Base-by-base conservation (phyloP, 2,113 vertebrate genomes). In the Osmerus mordax region DNA sequence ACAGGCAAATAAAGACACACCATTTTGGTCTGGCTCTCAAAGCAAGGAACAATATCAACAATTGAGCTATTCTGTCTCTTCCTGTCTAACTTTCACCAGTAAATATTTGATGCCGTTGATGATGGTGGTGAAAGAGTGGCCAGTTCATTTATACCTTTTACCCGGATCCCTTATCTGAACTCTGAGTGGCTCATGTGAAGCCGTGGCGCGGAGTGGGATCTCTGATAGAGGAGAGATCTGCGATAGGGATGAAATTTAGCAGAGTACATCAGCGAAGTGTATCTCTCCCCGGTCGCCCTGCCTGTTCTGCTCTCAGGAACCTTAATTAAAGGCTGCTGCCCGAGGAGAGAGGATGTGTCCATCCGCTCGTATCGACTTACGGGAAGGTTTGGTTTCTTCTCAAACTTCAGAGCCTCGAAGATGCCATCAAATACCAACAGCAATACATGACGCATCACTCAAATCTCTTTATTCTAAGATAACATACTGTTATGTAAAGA, bases 261-360 rank as follows among this genome's bases (percentile, higher is more conserved):
- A 12, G 72, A 80, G 81, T 47, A 4, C 21, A 66, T 29, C 54
- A 5, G 14, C 29, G 13, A 18, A 64, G 25, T 25, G 13, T 72
- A 70, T 73, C 77, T 73, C 77, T 88, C 81, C 66, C 67, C 74
- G 83, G 59, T 83, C 78, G 55, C 74, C 47, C 28, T 21, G 18
- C 53, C 15, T 36, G 47, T 55, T 73, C 58, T 74, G 68, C 0
- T 82, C 58, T 47, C 72, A 67, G 77, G 65, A 86, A 78, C 82
- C 71, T 86, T 89, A 87, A 90, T 90, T 88, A 90, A 88, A 80
- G 77, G 58, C 80, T 88, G 77, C 78, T 67, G 78, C 67, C 79
- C 75, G 77, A 80, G 83, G 47, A 68, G 76, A 81, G 25, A 60
- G 68, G 76, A 73, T 70, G 84, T 78, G 82, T 85, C 75, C 52